A percentile compares a stretch with the other conserved stretches of the same genome.
These are phyloP conservation scores for Linepithema humile DNA, from an alignment of 1,140 invertebrate genomes.

Conservation along the genomic window DNA sequence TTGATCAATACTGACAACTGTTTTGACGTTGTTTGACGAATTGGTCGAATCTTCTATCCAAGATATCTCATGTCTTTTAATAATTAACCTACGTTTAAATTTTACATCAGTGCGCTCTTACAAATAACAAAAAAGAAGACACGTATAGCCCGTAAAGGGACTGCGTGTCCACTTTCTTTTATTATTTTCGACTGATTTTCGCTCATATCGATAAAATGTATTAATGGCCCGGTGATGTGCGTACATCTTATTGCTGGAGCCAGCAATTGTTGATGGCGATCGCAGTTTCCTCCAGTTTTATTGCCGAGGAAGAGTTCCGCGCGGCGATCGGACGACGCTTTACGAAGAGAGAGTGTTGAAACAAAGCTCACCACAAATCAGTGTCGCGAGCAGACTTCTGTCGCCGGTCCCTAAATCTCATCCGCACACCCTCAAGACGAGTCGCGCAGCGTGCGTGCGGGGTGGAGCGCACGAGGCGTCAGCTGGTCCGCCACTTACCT, in stretches of 20 bases:
- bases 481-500: constrained; percentile 84
- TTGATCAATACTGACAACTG: not conserved
- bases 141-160: not conserved
- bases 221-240: not conserved
- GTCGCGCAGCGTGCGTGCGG: constrained; percentile 83
- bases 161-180: not conserved
- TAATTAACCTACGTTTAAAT: not conserved
- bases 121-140: not conserved
- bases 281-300: not conserved
- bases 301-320: constrained; percentile 45
- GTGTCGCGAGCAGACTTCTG: constrained; percentile 83
- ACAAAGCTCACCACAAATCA: constrained; percentile 85
- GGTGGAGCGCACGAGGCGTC: constrained; percentile 80
- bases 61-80: not conserved
- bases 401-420: constrained; percentile 83
- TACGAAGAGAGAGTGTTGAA: constrained; percentile 76
- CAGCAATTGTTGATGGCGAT: not conserved
- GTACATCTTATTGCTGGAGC: not conserved
- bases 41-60: not conserved
- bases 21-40: not conserved
- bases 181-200: not conserved
- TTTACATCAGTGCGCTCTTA: not conserved
- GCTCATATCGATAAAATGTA: not conserved
- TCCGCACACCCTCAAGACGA: constrained; percentile 84
- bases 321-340: constrained; percentile 72